phyloP scores from a whole-genome alignment of 2,888 invertebrate species.

The Nymphalis c-album region DNA sequence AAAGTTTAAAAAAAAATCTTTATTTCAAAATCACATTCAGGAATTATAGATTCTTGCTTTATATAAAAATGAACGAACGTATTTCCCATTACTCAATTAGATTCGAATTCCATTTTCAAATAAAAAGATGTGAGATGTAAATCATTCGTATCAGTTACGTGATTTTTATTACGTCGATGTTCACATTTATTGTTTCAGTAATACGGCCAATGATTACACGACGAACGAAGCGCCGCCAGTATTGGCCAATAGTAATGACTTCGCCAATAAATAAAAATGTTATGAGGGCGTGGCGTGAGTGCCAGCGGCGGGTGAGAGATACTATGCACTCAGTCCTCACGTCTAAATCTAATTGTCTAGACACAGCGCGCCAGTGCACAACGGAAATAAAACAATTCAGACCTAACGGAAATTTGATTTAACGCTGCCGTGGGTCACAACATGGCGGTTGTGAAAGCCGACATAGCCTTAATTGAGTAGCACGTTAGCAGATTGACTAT shows the following conservation, averaged over 20 bases:
- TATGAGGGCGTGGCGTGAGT: background rate
- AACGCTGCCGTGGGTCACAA: background rate
- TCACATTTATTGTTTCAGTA: background rate
- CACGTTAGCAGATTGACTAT: background rate
- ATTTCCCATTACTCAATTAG: too few species aligned
- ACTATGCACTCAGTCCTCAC: conserved; percentile 1
- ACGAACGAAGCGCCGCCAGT: background rate
- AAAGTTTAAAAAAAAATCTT: too few species aligned
- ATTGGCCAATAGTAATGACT: conserved; percentile 9
- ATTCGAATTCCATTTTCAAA: too few species aligned
- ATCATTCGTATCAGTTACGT: background rate
- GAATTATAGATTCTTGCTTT: too few species aligned
- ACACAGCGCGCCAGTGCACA: conserved; percentile 4
- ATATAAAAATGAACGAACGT: too few species aligned
- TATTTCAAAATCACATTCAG: too few species aligned
- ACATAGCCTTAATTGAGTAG: background rate
- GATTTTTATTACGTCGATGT: background rate
- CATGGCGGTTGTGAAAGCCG: background rate
- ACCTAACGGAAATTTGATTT: conserved; percentile 4
- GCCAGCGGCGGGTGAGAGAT: background rate
- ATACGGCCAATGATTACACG: background rate
- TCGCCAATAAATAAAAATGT: conserved; percentile 9
- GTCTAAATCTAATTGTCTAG: conserved; percentile 4
- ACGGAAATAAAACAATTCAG: conserved; percentile 6
- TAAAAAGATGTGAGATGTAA: background rate